These are phyloP conservation scores for Columba guinea DNA, from an alignment of 2,797 vertebrate genomes.

Conservation along the genomic window DNA sequence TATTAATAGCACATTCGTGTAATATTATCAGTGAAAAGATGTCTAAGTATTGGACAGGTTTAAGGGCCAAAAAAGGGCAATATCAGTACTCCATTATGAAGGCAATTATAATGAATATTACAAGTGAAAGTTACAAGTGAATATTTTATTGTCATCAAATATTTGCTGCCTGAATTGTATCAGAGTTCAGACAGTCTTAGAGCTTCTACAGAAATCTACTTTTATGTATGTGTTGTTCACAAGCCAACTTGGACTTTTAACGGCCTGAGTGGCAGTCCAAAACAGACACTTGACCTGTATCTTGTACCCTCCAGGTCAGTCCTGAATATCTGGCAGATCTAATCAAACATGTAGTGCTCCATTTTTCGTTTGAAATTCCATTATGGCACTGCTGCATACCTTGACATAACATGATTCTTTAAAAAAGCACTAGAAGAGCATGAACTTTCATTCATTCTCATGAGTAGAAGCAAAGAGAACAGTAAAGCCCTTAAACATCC, in stretches of 20 bases:
- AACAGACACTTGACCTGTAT: background rate
- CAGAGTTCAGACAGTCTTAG: background rate
- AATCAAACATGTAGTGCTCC: background rate
- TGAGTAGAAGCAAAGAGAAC: background rate
- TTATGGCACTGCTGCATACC: background rate
- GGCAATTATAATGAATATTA: background rate
- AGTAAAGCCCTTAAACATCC: background rate
- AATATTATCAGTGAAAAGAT: background rate
- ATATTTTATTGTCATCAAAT: background rate
- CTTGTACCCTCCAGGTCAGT: background rate
- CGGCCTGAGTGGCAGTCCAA: background rate
- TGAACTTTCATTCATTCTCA: background rate
- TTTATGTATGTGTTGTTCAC: background rate
- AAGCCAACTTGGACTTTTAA: background rate
- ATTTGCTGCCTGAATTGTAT: background rate
- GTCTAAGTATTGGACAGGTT: background rate
- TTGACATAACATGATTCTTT: slow-evolving; percentile 24
- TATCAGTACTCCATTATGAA: background rate
- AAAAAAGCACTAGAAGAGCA: slow-evolving; percentile 3
- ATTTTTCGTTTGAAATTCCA: slow-evolving; percentile 33
- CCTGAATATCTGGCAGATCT: background rate
- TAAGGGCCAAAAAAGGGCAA: background rate
- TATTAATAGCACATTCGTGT: background rate
- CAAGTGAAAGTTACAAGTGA: background rate
- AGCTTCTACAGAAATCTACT: background rate